Base-by-base conservation (phyloP, 2,888 invertebrate genomes). In the Stenichneumon culpator region DNA sequence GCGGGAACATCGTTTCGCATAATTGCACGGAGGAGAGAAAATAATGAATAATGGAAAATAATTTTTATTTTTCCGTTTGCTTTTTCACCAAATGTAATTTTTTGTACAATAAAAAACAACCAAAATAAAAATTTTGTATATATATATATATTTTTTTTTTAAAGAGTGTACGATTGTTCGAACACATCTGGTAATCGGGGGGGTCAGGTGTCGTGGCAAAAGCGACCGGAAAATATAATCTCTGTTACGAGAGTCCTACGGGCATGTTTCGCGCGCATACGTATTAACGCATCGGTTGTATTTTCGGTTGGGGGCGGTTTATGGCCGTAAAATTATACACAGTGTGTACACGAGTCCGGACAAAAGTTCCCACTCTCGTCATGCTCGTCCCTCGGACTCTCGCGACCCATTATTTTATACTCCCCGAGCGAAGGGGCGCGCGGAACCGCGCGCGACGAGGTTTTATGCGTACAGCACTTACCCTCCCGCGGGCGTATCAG, bases 351-450 rank as follows among this genome's bases (percentile, higher is more conserved):
- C 74, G 50, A 36, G 63, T 50, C n/a, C 39, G 52, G 22, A 22
- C 22, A 39, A 25, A 67, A 25, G 32, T 36, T 16, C 32, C 3
- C 36, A 36, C 22, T 74, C 50, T 50, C 63, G 65, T 74, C 54
- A 44, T 22, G 52, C 52, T 54, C 52, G 67, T 67, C 52, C 52
- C 36, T 36, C 77, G 25, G 39, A 67, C 54, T 50, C 65, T 54
- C 39, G 16, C 36, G 19, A 50, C 63, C 67, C 22, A 52, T 77
- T 67, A 77, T 77, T 77, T 77, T 28, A 52, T 54, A 67, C 65
- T 50, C 19, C 44, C 44, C 16, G 25, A 77, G n/a, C 54, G 32
- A 65, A 77, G 16, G 5, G 52, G 39, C 54, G 39, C 65, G 28
- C 28, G 28, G 28, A 28, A 28, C 28, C 28, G 28, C 5, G n/a